Conservation (phyloP, 2,797 vertebrate genomes). For the Menidia menidia region DNA sequence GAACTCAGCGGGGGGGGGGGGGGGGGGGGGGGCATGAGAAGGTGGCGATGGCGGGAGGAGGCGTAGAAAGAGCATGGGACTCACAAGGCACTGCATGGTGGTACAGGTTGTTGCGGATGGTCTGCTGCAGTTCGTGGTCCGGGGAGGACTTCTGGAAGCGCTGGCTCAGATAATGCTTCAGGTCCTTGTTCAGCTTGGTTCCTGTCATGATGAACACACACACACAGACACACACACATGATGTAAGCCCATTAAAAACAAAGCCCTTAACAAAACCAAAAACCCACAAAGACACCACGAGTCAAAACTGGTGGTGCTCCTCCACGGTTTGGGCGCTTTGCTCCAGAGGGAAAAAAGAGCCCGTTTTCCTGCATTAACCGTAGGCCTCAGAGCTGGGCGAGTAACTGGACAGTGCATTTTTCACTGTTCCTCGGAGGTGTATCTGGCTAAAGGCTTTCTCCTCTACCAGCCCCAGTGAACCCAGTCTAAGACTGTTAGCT, state of each 20-base stretch:
- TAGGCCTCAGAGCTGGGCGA: slow-evolving; percentile 26
- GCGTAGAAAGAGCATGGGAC: slow-evolving; percentile 63
- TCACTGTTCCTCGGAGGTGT: slow-evolving; percentile 69
- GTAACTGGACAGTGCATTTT: slow-evolving; percentile 57
- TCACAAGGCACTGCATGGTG: slow-evolving; percentile 99
- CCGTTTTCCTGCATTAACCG: slow-evolving; percentile 12
- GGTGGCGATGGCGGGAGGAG: neutral
- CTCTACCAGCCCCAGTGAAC: slow-evolving; percentile 34
- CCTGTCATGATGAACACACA: slow-evolving; percentile 82
- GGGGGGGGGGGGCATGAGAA: neutral
- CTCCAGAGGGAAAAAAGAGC: too few species aligned
- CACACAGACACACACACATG: slow-evolving; percentile 38
- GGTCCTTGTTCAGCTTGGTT: slow-evolving; percentile 95
- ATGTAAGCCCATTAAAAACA: slow-evolving; percentile 33
- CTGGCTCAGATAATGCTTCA: slow-evolving; percentile 95
- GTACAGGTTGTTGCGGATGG: slow-evolving; percentile 97
- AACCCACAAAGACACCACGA: neutral
- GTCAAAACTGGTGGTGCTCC: neutral
- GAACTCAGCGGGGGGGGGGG: neutral
- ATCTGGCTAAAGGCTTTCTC: slow-evolving; percentile 58
- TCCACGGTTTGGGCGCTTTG: slow-evolving; percentile 11
- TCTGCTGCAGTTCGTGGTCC: slow-evolving; percentile 96
- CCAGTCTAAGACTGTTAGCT: slow-evolving; percentile 62
- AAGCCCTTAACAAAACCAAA: neutral
- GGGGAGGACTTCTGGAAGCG: slow-evolving; percentile 97